Percentiles rank a stretch among this genome's conserved stretches.
Evolutionary conservation across 23 tunicate species (phyloP).

Genomic region (Oikopleura vanhoeffeni): DNA sequence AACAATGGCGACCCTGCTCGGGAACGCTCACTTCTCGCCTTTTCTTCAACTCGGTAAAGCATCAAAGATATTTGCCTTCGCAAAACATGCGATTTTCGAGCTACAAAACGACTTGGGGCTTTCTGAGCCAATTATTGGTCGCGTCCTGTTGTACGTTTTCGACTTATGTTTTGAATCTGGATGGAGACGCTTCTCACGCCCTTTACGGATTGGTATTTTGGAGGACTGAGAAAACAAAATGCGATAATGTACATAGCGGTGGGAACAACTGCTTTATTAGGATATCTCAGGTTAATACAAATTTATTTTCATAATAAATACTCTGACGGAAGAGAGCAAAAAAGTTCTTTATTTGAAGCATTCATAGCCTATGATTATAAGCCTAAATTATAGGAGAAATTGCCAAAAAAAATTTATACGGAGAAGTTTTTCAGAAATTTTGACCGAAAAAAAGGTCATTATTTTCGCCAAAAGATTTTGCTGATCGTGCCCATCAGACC

Average conservation of each 20-base stretch:
- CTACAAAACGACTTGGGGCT: neutral
- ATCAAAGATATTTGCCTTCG: neutral
- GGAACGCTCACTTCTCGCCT: neutral
- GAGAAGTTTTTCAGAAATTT: too few relatives aligned
- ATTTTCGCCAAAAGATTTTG: too few relatives aligned
- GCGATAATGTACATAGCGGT: neutral
- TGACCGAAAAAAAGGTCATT: too few relatives aligned
- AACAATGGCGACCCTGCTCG: neutral
- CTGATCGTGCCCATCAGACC: too few relatives aligned
- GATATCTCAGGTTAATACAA: too few relatives aligned
- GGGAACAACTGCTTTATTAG: neutral
- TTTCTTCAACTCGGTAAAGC: neutral
- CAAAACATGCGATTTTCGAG: neutral
- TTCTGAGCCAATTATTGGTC: conserved; percentile 6
- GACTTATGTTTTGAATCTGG: neutral
- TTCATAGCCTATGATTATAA: too few relatives aligned
- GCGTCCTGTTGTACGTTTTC: neutral
- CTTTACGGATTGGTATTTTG: neutral
- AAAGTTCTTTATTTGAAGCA: too few relatives aligned
- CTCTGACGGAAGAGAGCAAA: too few relatives aligned
- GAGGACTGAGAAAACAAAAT: neutral
- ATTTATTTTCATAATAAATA: too few relatives aligned
- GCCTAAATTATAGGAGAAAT: too few relatives aligned
- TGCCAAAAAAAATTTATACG: too few relatives aligned
- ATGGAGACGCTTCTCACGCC: conserved; percentile 6